Conservation (phyloP, 2,888 invertebrate genomes). For the Cataglyphis rosenhaueri region DNA sequence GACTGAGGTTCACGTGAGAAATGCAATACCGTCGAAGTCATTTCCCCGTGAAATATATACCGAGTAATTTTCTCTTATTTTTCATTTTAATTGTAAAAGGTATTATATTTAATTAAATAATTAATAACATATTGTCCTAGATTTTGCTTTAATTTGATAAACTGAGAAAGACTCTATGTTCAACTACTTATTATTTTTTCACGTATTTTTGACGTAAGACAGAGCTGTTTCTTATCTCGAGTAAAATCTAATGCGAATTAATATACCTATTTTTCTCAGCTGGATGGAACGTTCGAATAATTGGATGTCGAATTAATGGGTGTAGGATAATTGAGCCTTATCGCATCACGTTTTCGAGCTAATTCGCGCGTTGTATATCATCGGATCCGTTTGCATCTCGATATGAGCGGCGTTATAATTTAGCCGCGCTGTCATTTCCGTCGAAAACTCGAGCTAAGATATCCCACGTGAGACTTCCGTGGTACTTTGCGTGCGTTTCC, state of each 20-base stretch:
- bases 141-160: conserved; percentile 1
- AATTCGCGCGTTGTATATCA: conserved; percentile 15
- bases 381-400: not conserved
- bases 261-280: not conserved
- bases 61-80: conserved; percentile 1
- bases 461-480: conserved; percentile 42
- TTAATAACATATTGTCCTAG: not conserved
- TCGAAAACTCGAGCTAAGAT: conserved; percentile 29
- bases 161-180: not conserved
- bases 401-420: conserved; percentile 1
- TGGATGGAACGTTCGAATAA: conserved; percentile 26
- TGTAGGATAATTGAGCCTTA: conserved; percentile 4
- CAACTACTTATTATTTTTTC: not conserved
- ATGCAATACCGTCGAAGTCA: not conserved
- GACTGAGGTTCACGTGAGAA: not conserved
- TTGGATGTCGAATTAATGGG: conserved; percentile 23
- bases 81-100: not conserved
- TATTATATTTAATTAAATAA: not conserved
- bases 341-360: conserved; percentile 21
- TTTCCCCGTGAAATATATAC: not conserved
- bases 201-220: not conserved
- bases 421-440: conserved; percentile 31
- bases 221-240: not conserved
- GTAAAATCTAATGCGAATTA: conserved; percentile 16
- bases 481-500: conserved; percentile 53